A percentile compares a stretch with the other conserved stretches of the same genome.
Conservation (phyloP, 2,113 vertebrate genomes). For the Rhinoptilus africanus region DNA sequence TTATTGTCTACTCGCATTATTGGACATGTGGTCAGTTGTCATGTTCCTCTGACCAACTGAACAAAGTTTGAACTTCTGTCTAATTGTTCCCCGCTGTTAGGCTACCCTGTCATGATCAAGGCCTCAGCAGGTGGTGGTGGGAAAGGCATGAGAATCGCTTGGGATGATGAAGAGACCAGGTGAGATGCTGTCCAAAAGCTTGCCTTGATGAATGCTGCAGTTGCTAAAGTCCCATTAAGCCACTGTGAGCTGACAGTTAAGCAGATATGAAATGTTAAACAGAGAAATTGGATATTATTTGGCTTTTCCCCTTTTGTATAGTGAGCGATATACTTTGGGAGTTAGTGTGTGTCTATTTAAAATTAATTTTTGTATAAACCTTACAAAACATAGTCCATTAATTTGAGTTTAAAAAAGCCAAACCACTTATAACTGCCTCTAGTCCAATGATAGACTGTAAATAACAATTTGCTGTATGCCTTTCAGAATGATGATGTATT, state of each 20-base stretch:
- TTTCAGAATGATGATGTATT: slow-evolving; percentile 22
- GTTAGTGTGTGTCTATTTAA: not conserved
- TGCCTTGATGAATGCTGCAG: slow-evolving; percentile 75
- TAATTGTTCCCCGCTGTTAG: slow-evolving; percentile 94
- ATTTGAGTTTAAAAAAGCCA: not conserved
- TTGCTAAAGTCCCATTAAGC: slow-evolving; percentile 68
- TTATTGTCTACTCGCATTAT: slow-evolving; percentile 78
- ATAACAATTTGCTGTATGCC: not conserved
- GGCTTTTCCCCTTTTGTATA: not conserved
- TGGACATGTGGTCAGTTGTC: slow-evolving; percentile 93
- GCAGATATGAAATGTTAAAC: slow-evolving; percentile 57
- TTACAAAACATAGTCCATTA: not conserved
- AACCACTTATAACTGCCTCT: not conserved
- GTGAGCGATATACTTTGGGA: not conserved
- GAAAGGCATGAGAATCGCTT: slow-evolving; percentile 99
- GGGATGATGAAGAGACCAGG: slow-evolving; percentile 97
- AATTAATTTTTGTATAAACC: not conserved
- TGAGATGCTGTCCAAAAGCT: slow-evolving; percentile 79
- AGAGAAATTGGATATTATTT: slow-evolving; percentile 37
- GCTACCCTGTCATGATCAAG: slow-evolving; percentile 99
- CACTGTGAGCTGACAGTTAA: slow-evolving; percentile 62
- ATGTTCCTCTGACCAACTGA: slow-evolving; percentile 88
- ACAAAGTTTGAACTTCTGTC: slow-evolving; percentile 91
- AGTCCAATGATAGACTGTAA: not conserved
- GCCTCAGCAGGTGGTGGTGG: slow-evolving; percentile 98